A percentile compares a stretch with the other conserved stretches of the same genome.
phyloP scores from a whole-genome alignment of 2,797 vertebrate genomes.

The Neoniphon sammara region DNA sequence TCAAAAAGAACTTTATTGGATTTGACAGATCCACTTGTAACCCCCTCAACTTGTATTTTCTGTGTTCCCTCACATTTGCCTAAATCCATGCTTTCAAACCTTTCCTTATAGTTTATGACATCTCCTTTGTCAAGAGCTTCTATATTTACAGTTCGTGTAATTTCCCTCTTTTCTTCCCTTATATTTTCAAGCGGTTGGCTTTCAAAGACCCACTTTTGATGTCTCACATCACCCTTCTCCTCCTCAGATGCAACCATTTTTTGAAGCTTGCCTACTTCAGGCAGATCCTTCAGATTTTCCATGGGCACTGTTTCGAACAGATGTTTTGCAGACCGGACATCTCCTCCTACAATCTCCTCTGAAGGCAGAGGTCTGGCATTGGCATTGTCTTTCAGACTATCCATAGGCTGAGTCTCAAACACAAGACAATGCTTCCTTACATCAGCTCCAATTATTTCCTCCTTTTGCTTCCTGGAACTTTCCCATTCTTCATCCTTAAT shows the following conservation, averaged over 20 bases:
- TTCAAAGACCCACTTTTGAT: constrained; percentile 93
- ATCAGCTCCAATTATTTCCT: constrained; percentile 88
- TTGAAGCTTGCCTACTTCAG: constrained; percentile 87
- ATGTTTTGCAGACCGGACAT: constrained; percentile 87
- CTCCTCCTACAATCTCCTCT: constrained; percentile 90
- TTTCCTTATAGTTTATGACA: constrained; percentile 87
- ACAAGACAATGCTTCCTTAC: constrained; percentile 89
- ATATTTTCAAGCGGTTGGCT: constrained; percentile 91
- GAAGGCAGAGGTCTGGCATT: constrained; percentile 73
- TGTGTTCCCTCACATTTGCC: constrained; percentile 85
- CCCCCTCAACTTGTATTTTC: constrained; percentile 89
- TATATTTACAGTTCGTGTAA: constrained; percentile 86
- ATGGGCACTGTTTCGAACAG: constrained; percentile 91
- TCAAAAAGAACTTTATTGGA: constrained; percentile 93
- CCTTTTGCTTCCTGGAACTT: constrained; percentile 78
- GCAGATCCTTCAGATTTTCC: constrained; percentile 88
- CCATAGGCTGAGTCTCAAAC: constrained; percentile 92
- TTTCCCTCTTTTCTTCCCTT: constrained; percentile 88
- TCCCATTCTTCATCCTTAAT: constrained; percentile 90
- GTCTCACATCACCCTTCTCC: constrained; percentile 91
- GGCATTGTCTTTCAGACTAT: constrained; percentile 85
- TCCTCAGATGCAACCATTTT: constrained; percentile 86
- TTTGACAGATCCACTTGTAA: constrained; percentile 88
- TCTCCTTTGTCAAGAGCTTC: constrained; percentile 89
- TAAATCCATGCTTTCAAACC: constrained; percentile 91